These are phyloP conservation scores for Malurus melanocephalus DNA, from an alignment of 2,113 vertebrate genomes.

Conservation along the genomic window DNA sequence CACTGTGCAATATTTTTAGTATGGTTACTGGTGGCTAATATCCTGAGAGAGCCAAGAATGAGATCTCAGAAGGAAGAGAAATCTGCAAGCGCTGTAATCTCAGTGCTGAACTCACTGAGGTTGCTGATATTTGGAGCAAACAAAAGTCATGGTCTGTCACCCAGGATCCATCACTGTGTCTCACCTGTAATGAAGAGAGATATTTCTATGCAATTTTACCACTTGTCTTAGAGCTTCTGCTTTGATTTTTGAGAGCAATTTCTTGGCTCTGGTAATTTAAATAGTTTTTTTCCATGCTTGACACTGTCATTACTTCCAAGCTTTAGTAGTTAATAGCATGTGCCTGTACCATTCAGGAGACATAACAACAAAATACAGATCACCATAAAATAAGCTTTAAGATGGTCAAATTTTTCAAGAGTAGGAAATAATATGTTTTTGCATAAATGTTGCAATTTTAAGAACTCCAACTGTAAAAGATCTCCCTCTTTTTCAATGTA, in stretches of 20 bases:
- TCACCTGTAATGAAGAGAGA: neutral
- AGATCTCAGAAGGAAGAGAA: neutral
- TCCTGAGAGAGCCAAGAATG: neutral
- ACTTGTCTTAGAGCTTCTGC: neutral
- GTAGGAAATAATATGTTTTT: neutral
- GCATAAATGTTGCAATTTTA: neutral
- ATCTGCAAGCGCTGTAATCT: neutral
- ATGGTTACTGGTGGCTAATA: neutral
- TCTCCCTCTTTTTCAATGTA: neutral
- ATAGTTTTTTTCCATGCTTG: neutral
- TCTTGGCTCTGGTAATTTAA: neutral
- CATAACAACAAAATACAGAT: neutral
- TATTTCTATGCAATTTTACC: neutral
- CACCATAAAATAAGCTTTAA: neutral
- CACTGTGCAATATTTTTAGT: neutral
- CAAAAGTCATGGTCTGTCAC: neutral
- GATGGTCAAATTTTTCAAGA: neutral
- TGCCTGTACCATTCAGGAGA: neutral
- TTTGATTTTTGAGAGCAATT: neutral
- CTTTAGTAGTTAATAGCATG: neutral
- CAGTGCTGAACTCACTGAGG: neutral
- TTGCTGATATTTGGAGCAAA: neutral
- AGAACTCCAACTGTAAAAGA: neutral
- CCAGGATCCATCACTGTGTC: neutral
- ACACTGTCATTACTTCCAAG: neutral